phyloP scores from a whole-genome alignment of 2,888 invertebrate genomes.

The Heliconius charithonia region DNA sequence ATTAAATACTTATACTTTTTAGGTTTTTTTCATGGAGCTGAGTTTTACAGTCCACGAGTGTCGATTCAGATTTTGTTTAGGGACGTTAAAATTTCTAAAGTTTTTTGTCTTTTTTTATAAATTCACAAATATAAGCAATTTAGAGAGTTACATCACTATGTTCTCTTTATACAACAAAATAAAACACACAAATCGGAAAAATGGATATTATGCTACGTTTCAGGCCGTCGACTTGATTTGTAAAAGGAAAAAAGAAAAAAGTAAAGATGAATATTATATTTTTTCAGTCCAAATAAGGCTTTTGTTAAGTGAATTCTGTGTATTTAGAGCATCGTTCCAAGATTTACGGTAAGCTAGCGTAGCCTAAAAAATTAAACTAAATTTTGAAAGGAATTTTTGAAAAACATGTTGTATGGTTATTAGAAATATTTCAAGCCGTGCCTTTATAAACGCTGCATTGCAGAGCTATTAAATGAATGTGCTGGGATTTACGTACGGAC shows the following conservation, averaged over 20 bases:
- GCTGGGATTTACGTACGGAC: constrained; percentile 22
- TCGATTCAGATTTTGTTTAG: background rate
- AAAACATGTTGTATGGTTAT: constrained; percentile 1
- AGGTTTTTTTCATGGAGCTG: background rate
- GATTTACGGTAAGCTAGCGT: background rate
- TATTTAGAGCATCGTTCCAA: background rate
- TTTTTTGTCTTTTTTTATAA: no score
- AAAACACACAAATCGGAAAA: no score
- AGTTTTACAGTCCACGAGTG: background rate
- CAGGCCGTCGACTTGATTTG: no score
- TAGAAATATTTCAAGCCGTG: constrained; percentile 21
- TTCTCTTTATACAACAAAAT: no score
- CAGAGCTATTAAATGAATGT: constrained; percentile 29
- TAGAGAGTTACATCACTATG: no score
- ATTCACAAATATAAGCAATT: no score
- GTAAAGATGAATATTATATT: background rate
- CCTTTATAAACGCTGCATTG: constrained; percentile 28
- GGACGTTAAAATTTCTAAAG: background rate
- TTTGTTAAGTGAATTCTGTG: background rate
- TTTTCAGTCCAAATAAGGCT: constrained; percentile 2
- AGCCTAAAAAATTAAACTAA: background rate
- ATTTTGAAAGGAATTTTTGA: constrained; percentile 16
- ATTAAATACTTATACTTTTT: background rate
- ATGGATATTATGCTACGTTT: no score
- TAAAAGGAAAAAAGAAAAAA: background rate